Percentiles rank a stretch among this genome's conserved stretches.
Evolutionary conservation across 2,797 vertebrate genomes (phyloP).

Genomic region (Ficedula albicollis): DNA sequence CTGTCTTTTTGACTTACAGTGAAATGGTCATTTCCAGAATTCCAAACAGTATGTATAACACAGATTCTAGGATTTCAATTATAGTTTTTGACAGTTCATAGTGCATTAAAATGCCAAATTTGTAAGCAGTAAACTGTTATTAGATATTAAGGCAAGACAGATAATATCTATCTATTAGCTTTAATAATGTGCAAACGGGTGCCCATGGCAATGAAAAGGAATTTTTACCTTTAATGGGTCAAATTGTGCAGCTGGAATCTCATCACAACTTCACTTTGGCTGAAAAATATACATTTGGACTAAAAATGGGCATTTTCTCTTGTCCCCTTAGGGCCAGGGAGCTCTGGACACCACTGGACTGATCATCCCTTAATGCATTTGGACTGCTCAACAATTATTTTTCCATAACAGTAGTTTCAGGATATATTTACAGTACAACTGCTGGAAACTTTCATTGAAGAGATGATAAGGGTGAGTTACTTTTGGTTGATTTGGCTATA

Average conservation of each 20-base stretch:
- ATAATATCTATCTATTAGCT: neutral
- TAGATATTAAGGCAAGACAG: neutral
- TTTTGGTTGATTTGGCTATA: constrained; percentile 59
- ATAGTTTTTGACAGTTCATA: neutral
- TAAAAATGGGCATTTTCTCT: neutral
- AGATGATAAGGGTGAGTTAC: constrained; percentile 57
- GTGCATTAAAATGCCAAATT: neutral
- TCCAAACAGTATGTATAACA: neutral
- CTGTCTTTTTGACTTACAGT: neutral
- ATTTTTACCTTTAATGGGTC: neutral
- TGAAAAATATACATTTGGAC: neutral
- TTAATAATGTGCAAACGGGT: neutral
- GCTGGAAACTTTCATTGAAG: constrained; percentile 15
- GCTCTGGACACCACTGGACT: neutral
- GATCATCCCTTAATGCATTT: neutral
- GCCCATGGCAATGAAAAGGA: neutral
- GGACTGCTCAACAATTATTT: neutral
- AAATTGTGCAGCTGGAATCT: neutral
- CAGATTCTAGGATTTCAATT: neutral
- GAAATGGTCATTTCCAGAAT: neutral
- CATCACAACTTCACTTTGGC: neutral
- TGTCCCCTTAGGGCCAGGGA: neutral
- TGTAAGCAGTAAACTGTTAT: neutral
- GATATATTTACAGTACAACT: constrained; percentile 4
- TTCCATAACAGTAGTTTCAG: constrained; percentile 6